Percentiles rank a stretch among this genome's conserved stretches.
Conservation (phyloP, 2,113 vertebrate genomes). For the Laterallus jamaicensis region DNA sequence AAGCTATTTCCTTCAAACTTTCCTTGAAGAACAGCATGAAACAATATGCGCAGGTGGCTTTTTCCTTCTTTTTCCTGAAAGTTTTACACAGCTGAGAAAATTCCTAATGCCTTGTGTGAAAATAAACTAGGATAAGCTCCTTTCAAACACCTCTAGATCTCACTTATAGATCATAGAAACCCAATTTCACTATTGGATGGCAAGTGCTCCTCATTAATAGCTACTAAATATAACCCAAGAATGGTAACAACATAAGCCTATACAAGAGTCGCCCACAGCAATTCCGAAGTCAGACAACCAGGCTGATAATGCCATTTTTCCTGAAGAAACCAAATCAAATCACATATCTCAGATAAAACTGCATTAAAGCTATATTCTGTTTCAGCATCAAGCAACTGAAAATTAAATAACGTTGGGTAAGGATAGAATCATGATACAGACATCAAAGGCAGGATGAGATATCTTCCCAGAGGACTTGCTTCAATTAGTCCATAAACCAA, state of each 20-base stretch:
- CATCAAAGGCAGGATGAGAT: accelerated
- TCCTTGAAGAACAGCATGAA: neutral
- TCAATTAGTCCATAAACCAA: neutral
- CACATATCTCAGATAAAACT: neutral
- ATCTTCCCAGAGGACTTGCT: neutral
- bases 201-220: neutral
- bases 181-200: neutral
- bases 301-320: neutral
- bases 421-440: neutral
- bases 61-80: neutral
- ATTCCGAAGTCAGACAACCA: neutral
- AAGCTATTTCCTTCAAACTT: neutral
- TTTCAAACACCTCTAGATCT: neutral
- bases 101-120: neutral
- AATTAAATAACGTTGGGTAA: neutral
- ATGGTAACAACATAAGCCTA: accelerated
- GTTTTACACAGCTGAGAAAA: neutral
- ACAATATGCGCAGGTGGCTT: accelerated
- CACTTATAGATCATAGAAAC: neutral
- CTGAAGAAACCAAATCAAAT: neutral
- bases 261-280: neutral
- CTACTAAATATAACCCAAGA: neutral
- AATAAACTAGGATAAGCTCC: neutral
- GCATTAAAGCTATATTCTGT: neutral
- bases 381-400: neutral